Evolutionary conservation across 1,140 invertebrate species (phyloP).

Genomic region (Apocrypta bakeri): DNA sequence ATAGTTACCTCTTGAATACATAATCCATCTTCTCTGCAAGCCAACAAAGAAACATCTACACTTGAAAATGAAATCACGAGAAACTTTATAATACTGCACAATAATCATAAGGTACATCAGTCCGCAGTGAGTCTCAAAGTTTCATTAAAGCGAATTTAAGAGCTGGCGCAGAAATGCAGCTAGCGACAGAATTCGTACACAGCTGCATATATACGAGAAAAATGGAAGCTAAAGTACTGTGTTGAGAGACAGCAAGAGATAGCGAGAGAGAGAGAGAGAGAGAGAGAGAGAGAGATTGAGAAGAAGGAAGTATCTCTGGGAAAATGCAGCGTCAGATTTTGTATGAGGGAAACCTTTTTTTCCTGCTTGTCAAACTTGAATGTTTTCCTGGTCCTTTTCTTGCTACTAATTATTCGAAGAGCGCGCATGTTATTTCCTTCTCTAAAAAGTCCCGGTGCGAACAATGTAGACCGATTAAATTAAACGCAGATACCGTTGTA

Average conservation of each 20-base stretch:
- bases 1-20: not conserved
- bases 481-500: no score
- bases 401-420: no score
- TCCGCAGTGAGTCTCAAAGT: not conserved
- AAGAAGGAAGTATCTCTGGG: not conserved
- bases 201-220: not conserved
- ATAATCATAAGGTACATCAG: no score
- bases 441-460: no score
- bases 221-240: not conserved
- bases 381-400: no score
- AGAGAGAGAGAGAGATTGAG: no score
- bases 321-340: not conserved
- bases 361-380: not conserved
- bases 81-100: not conserved
- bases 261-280: not conserved
- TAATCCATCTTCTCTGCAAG: not conserved
- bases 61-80: not conserved
- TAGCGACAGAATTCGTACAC: not conserved
- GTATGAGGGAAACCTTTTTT: not conserved
- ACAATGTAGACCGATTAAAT: no score
- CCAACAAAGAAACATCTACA: not conserved
- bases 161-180: not conserved
- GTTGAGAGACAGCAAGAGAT: not conserved
- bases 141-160: slow-evolving; percentile 22
- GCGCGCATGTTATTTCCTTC: no score